phyloP scores from a whole-genome alignment of 1,140 invertebrate genomes.

The Sinonovacula constricta region DNA sequence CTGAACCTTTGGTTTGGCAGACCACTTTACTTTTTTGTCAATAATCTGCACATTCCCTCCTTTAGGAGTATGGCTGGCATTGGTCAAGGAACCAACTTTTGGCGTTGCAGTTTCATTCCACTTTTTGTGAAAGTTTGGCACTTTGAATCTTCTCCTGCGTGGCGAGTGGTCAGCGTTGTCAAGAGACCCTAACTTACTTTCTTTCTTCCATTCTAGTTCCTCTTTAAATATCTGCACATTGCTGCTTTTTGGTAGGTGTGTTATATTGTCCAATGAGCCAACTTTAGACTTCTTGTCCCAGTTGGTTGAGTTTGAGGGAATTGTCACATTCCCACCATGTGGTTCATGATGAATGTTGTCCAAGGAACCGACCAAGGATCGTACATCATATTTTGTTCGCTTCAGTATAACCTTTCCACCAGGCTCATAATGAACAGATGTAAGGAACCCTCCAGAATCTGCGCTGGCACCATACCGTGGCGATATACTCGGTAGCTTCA shows the following conservation, averaged over 20 bases:
- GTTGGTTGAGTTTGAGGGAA: constrained; percentile 52
- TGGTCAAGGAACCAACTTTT: constrained; percentile 62
- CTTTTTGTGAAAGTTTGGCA: constrained; percentile 34
- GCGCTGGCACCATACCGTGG: constrained; percentile 60
- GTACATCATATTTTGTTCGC: constrained; percentile 26
- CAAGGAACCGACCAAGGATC: constrained; percentile 65
- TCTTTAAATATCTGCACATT: constrained; percentile 58
- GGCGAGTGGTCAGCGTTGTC: constrained; percentile 82
- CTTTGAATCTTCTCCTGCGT: constrained; percentile 19
- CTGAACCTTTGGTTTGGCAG: constrained; percentile 65
- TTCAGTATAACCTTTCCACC: constrained; percentile 40
- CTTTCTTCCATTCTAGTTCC: constrained; percentile 51
- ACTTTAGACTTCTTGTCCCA: constrained; percentile 58
- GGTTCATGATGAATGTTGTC: constrained; percentile 62
- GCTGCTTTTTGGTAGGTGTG: constrained; percentile 39
- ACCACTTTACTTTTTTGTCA: constrained; percentile 62
- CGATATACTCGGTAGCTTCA: constrained; percentile 40
- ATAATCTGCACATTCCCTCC: constrained; percentile 66
- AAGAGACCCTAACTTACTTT: constrained; percentile 95
- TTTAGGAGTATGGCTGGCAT: constrained; percentile 60
- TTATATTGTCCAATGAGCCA: constrained; percentile 42
- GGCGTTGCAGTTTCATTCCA: constrained; percentile 38
- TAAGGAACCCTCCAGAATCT: constrained; percentile 30
- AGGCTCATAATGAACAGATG: constrained; percentile 57
- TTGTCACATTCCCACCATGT: constrained; percentile 60